These are phyloP conservation scores for Mya arenaria DNA, from an alignment of 1,140 invertebrate species.

Conservation along the genomic window DNA sequence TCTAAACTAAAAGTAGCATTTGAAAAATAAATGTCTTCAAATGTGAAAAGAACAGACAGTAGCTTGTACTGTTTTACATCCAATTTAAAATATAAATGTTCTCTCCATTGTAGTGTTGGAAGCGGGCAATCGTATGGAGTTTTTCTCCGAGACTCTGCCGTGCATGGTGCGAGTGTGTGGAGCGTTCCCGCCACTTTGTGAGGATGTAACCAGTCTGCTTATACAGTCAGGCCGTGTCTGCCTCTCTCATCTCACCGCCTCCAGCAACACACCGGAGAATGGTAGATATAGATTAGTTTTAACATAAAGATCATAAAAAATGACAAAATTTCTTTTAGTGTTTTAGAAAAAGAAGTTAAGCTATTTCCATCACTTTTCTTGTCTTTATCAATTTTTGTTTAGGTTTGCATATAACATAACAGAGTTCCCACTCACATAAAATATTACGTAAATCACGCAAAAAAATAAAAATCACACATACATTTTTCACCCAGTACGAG, in stretches of 20 bases:
- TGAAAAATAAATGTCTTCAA: no score
- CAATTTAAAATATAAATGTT: no score
- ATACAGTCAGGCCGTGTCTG: conserved; percentile 93
- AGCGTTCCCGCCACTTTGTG: conserved; percentile 95
- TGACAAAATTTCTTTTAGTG: background rate
- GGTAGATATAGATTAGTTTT: conserved; percentile 51
- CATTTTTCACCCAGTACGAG: no score
- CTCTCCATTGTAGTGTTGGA: no score
- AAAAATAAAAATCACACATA: no score
- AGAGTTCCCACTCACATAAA: no score
- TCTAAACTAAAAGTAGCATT: no score
- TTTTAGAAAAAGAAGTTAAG: background rate
- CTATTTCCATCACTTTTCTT: background rate
- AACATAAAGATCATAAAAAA: background rate
- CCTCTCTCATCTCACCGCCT: conserved; percentile 85
- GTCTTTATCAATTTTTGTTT: background rate
- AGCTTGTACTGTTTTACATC: no score
- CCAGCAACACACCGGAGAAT: conserved; percentile 63
- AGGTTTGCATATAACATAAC: no score
- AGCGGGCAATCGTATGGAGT: conserved; percentile 88
- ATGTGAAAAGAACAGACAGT: no score
- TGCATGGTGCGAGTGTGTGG: conserved; percentile 92
- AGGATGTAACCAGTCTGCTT: conserved; percentile 92
- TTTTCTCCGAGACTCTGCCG: conserved; percentile 92
- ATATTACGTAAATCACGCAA: no score